phyloP scores from a whole-genome alignment of 2,113 vertebrate genomes.

The Addax nasomaculatus region DNA sequence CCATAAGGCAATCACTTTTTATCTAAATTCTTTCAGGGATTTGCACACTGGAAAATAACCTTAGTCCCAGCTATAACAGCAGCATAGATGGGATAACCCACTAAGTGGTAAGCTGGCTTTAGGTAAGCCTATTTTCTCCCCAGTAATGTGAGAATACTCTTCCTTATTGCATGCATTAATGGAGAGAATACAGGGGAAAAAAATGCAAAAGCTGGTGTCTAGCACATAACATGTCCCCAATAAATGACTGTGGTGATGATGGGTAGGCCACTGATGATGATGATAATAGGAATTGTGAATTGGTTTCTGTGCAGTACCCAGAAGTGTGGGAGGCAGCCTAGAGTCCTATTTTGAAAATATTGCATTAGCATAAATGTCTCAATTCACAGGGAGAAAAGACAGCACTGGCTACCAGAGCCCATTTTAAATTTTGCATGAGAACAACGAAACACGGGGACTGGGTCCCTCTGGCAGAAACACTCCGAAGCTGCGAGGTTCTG shows the following conservation, averaged over 20 bases:
- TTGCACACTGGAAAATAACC: too few relatives aligned
- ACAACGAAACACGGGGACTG: neutral
- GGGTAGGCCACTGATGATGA: neutral
- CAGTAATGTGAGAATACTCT: neutral
- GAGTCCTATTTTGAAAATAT: neutral
- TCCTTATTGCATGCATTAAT: accelerated
- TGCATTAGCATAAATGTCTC: neutral
- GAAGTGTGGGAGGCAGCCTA: neutral
- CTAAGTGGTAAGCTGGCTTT: accelerated
- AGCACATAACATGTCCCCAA: accelerated
- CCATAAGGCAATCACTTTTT: neutral
- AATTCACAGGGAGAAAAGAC: neutral
- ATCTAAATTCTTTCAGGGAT: neutral
- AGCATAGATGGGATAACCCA: accelerated
- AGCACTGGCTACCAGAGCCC: neutral
- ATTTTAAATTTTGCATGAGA: neutral
- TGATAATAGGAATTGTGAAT: neutral
- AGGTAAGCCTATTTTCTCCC: neutral
- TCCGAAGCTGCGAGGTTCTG: neutral
- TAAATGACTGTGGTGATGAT: neutral
- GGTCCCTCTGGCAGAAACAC: neutral
- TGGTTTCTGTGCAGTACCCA: neutral
- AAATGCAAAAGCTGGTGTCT: neutral
- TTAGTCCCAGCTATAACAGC: accelerated
- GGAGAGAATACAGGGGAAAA: neutral